These are phyloP conservation scores for Bimastos eiseni DNA, from an alignment of 2,888 invertebrate species.

Conservation along the genomic window DNA sequence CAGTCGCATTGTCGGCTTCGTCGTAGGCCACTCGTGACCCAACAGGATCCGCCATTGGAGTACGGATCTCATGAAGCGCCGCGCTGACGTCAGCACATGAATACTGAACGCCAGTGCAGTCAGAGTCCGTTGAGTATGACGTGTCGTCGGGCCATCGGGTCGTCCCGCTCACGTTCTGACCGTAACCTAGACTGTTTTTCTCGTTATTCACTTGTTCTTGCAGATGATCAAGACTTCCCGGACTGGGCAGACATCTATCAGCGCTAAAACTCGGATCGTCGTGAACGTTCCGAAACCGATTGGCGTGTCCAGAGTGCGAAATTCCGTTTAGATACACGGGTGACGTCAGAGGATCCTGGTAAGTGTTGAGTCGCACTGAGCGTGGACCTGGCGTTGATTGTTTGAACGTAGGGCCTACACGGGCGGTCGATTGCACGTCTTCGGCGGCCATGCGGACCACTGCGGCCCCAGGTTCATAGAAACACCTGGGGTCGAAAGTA, in stretches of 20 bases:
- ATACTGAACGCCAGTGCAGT: conserved; percentile 34
- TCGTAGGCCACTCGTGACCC: not conserved
- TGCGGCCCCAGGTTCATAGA: not conserved
- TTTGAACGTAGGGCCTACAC: not conserved
- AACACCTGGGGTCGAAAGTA: not conserved
- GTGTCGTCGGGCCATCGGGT: not conserved
- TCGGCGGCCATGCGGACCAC: not conserved
- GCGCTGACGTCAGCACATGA: conserved; percentile 38
- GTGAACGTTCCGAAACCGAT: not conserved
- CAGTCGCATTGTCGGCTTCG: not conserved
- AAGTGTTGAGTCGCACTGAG: not conserved
- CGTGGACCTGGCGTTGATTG: not conserved
- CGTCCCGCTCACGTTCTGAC: not conserved
- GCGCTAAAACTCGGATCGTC: not conserved
- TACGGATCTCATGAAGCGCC: conserved; percentile 14
- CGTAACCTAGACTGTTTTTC: not conserved
- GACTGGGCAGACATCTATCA: not conserved
- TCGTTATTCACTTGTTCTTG: not conserved
- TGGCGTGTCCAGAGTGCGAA: not conserved
- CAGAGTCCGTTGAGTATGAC: not conserved
- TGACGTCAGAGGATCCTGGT: not conserved
- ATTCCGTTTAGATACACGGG: not conserved
- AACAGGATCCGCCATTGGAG: not conserved
- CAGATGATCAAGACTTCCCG: not conserved
- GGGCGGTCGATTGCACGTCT: not conserved